Evolutionary conservation across 2,888 invertebrate genomes (phyloP).

Genomic region (Achlya flavicornis): DNA sequence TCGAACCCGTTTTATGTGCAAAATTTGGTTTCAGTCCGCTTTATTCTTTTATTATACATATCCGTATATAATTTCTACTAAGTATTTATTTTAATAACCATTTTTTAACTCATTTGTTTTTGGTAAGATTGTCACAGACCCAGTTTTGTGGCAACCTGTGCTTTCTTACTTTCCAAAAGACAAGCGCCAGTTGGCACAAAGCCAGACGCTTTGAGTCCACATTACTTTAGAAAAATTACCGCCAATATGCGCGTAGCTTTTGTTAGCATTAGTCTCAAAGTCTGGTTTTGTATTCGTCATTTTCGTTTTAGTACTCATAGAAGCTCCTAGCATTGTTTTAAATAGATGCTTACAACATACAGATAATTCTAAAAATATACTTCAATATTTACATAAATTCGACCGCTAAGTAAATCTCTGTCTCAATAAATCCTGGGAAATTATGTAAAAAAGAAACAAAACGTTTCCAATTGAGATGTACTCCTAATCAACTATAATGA

Average conservation of each 20-base stretch:
- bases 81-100: too few relatives aligned
- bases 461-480: background rate
- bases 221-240: slow-evolving; percentile 32
- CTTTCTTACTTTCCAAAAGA: slow-evolving; percentile 38
- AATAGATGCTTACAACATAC: slow-evolving; percentile 10
- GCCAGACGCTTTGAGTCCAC: slow-evolving; percentile 37
- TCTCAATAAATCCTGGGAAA: slow-evolving; percentile 17
- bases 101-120: background rate
- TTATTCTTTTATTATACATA: background rate
- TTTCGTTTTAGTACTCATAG: background rate
- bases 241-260: background rate
- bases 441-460: background rate
- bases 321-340: background rate
- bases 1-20: background rate
- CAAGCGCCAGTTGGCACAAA: slow-evolving; percentile 35
- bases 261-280: slow-evolving; percentile 5
- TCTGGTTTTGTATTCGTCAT: background rate
- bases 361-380: background rate
- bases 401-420: slow-evolving; percentile 15
- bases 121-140: background rate
- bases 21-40: background rate
- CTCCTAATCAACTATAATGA: too few relatives aligned
- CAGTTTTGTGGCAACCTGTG: slow-evolving; percentile 13
- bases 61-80: background rate
- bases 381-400: slow-evolving; percentile 22